Evolutionary conservation across 1,140 invertebrate species (phyloP).

Genomic region (Solen grandis): DNA sequence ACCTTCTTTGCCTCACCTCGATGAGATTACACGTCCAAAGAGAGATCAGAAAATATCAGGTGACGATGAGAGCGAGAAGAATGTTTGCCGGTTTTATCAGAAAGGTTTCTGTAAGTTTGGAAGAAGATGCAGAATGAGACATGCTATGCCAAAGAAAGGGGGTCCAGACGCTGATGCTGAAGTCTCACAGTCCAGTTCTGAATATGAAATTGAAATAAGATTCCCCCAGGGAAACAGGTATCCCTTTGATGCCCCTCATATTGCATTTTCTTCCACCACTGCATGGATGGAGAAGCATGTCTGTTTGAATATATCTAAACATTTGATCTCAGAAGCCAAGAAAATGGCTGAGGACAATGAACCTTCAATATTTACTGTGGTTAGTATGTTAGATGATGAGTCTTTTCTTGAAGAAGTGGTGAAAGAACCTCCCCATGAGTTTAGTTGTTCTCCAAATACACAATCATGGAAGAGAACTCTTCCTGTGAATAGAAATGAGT

Average conservation of each 20-base stretch:
- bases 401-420: slow-evolving; percentile 61
- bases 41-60: slow-evolving; percentile 18
- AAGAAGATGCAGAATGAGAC: slow-evolving; percentile 65
- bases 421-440: slow-evolving; percentile 62
- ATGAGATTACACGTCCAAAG: slow-evolving; percentile 55
- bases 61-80: slow-evolving; percentile 44
- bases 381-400: slow-evolving; percentile 73
- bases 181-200: slow-evolving; percentile 23
- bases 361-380: slow-evolving; percentile 73
- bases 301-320: slow-evolving; percentile 73
- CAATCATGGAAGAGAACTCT: not conserved
- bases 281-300: slow-evolving; percentile 64
- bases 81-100: slow-evolving; percentile 72
- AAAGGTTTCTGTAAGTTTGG: slow-evolving; percentile 75
- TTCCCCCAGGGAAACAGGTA: slow-evolving; percentile 73
- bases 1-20: slow-evolving; percentile 66
- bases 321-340: slow-evolving; percentile 69
- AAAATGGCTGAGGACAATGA: slow-evolving; percentile 55
- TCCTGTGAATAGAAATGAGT: not conserved
- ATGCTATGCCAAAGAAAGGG: slow-evolving; percentile 48
- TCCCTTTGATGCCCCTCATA: slow-evolving; percentile 71
- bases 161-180: slow-evolving; percentile 31
- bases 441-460: slow-evolving; percentile 45
- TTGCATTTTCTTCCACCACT: slow-evolving; percentile 71
- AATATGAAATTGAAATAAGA: slow-evolving; percentile 74